phyloP scores from a whole-genome alignment of 2,888 invertebrate species.

The Mechanitis messenoides region DNA sequence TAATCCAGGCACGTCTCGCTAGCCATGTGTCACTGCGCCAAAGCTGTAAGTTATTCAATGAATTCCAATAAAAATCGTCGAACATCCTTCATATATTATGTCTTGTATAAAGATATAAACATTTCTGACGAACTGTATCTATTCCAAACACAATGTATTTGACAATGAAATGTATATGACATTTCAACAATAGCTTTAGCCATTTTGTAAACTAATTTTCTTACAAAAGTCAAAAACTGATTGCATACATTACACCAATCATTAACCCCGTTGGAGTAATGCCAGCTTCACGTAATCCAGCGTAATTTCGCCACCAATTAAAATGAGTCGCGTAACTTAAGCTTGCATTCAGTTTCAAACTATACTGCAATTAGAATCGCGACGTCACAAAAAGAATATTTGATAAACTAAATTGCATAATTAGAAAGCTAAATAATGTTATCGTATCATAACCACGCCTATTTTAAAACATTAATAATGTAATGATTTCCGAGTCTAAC shows the following conservation, averaged over 20 bases:
- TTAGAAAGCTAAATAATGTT: too few species aligned
- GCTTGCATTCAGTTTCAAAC: neutral
- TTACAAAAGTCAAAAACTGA: slow-evolving; percentile 1
- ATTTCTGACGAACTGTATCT: neutral
- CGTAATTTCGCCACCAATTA: slow-evolving; percentile 4
- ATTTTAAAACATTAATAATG: too few species aligned
- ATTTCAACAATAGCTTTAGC: neutral
- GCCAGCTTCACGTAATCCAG: slow-evolving; percentile 3
- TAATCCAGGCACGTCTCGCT: slow-evolving; percentile 13
- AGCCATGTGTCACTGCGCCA: slow-evolving; percentile 10
- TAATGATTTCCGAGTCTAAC: too few species aligned
- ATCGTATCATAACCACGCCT: too few species aligned
- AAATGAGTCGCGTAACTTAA: neutral
- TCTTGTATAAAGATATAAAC: neutral
- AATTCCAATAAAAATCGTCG: slow-evolving; percentile 11
- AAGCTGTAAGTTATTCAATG: slow-evolving; percentile 15
- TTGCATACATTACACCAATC: slow-evolving; percentile 4
- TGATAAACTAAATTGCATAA: too few species aligned
- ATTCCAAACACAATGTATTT: too few species aligned
- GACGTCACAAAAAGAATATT: too few species aligned
- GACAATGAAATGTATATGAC: neutral
- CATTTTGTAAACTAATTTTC: neutral
- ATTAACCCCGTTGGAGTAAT: slow-evolving; percentile 3
- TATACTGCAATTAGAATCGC: neutral
- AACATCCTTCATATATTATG: neutral